Conservation (phyloP, 2,888 invertebrate genomes). For the Mythimna lalbum region DNA sequence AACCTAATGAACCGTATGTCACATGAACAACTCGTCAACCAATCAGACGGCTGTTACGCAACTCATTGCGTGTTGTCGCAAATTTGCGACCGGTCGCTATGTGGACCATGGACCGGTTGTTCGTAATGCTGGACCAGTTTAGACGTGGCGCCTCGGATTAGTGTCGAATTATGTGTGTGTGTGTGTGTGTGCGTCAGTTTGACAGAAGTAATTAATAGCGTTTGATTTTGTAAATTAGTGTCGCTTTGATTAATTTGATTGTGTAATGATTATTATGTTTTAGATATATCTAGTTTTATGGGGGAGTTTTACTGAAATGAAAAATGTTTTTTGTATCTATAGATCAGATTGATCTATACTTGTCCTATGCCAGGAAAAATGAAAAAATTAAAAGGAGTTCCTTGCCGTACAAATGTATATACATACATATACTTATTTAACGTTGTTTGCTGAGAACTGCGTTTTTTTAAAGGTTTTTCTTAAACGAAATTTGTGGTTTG, state of each 20-base stretch:
- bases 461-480: neutral
- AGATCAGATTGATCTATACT: no score
- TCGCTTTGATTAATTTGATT: slow-evolving; percentile 22
- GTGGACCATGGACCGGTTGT: slow-evolving; percentile 66
- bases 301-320: neutral
- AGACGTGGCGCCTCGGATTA: slow-evolving; percentile 35
- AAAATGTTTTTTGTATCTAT: no score
- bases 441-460: no score
- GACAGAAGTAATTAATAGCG: slow-evolving; percentile 15
- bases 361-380: no score
- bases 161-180: neutral
- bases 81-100: slow-evolving; percentile 76
- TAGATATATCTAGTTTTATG: neutral
- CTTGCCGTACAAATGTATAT: no score
- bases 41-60: slow-evolving; percentile 73
- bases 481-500: neutral
- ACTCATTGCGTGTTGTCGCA: slow-evolving; percentile 71
- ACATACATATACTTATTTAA: no score
- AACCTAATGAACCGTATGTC: slow-evolving; percentile 59
- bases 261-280: neutral
- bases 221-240: slow-evolving; percentile 24
- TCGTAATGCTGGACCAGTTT: slow-evolving; percentile 43
- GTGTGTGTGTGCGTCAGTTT: slow-evolving; percentile 3
- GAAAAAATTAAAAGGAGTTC: no score
- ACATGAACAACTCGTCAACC: slow-evolving; percentile 63